Evolutionary conservation across 2,797 vertebrate species (phyloP).

Genomic region (Meda fulgida): DNA sequence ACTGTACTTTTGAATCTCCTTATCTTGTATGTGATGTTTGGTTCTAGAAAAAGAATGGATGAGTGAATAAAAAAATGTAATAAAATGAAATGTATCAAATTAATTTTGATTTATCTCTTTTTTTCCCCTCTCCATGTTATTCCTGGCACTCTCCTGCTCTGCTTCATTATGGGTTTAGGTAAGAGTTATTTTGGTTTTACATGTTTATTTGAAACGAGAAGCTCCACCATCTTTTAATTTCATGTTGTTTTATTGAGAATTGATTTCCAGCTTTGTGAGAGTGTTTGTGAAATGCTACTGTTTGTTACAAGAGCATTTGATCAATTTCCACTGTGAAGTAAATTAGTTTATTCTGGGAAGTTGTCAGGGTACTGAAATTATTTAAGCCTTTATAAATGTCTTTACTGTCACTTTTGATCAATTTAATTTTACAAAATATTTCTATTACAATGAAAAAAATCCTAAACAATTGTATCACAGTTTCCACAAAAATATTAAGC

Average conservation of each 20-base stretch:
- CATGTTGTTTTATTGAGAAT: neutral
- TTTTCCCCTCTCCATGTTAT: neutral
- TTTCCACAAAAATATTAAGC: neutral
- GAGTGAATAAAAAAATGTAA: neutral
- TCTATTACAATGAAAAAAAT: no score
- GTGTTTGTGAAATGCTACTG: neutral
- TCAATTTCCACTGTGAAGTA: conserved; percentile 2
- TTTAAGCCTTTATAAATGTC: neutral
- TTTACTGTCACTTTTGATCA: neutral
- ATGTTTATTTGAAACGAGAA: neutral
- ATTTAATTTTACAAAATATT: no score
- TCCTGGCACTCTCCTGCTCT: neutral
- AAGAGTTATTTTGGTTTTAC: conserved; percentile 33
- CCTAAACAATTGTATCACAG: no score
- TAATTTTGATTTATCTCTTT: neutral
- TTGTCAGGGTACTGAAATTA: conserved; percentile 19
- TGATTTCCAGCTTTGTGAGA: neutral
- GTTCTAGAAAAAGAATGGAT: neutral
- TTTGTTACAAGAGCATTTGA: neutral
- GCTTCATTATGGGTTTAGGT: conserved; percentile 56
- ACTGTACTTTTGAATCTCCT: neutral
- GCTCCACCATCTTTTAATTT: conserved; percentile 13
- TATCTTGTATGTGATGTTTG: neutral
- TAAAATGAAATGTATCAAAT: neutral
- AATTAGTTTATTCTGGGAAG: conserved; percentile 15